phyloP scores from a whole-genome alignment of 2,797 vertebrate genomes.

The Helicolenus hilgendorfi region DNA sequence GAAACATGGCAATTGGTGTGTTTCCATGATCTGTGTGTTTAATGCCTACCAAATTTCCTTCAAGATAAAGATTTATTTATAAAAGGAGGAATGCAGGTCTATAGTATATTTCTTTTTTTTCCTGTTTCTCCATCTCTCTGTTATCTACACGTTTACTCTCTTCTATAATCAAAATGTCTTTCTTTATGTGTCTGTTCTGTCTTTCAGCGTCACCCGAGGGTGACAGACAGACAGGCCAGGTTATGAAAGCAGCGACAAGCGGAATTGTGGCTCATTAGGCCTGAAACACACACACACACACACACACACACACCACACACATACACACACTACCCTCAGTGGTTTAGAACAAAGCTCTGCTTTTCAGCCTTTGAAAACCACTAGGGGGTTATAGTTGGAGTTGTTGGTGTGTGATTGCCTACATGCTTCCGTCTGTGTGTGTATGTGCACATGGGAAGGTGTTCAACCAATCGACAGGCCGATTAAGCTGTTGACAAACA shows the following conservation, averaged over 20 bases:
- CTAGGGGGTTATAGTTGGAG: constrained; percentile 3
- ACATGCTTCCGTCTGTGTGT: neutral
- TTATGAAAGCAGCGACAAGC: neutral
- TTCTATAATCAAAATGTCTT: neutral
- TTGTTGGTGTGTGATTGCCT: constrained; percentile 6
- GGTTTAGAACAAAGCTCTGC: constrained; percentile 53
- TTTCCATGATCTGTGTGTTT: neutral
- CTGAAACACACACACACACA: neutral
- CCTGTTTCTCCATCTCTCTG: neutral
- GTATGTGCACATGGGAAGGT: constrained; percentile 27
- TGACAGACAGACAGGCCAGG: constrained; percentile 21
- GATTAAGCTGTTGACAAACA: constrained; percentile 78
- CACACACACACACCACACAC: neutral
- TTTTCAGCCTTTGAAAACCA: constrained; percentile 35
- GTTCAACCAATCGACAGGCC: constrained; percentile 55
- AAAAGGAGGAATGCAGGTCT: neutral
- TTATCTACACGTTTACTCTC: neutral
- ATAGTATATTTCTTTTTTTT: neutral
- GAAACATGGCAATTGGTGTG: neutral
- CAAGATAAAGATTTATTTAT: neutral
- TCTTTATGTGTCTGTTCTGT: neutral
- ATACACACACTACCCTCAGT: neutral
- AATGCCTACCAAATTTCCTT: neutral
- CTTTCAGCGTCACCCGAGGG: neutral
- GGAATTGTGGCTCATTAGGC: constrained; percentile 42